Evolutionary conservation across 2,888 invertebrate species (phyloP).

Genomic region (Antheraea assamensis): DNA sequence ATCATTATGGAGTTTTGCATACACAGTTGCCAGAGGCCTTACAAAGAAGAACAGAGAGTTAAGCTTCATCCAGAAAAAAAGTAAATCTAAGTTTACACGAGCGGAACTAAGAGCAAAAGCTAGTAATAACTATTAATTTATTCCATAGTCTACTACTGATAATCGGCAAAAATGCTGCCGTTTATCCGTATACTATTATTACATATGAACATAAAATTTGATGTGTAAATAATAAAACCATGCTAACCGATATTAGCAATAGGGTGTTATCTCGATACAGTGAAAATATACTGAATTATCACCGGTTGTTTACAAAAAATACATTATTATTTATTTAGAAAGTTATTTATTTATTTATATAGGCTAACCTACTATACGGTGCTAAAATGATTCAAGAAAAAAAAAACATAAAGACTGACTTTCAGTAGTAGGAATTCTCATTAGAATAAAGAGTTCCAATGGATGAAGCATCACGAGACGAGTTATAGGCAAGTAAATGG

Average conservation of each 20-base stretch:
- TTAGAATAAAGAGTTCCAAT: background rate
- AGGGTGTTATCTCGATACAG: conserved; percentile 35
- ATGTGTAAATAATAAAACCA: conserved; percentile 8
- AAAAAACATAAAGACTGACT: too few species aligned
- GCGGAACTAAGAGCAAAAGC: background rate
- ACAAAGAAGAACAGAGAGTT: background rate
- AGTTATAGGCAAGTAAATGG: too few species aligned
- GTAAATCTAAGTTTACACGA: background rate
- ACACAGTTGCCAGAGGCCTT: too few species aligned
- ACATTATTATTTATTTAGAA: conserved; percentile 28
- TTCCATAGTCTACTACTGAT: background rate
- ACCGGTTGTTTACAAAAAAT: conserved; percentile 29
- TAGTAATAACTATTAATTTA: background rate
- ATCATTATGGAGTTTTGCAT: too few species aligned
- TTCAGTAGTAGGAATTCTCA: too few species aligned
- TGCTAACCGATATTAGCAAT: conserved; percentile 37
- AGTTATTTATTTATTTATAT: conserved; percentile 25
- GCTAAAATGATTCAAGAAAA: background rate
- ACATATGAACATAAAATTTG: background rate
- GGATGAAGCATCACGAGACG: background rate
- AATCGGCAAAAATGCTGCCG: background rate
- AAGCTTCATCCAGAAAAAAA: background rate
- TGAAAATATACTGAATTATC: conserved; percentile 32
- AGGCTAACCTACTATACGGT: conserved; percentile 4
- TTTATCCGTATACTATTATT: background rate